Conservation (phyloP, 2,888 invertebrate genomes). For the Meghimatium bilineatum region DNA sequence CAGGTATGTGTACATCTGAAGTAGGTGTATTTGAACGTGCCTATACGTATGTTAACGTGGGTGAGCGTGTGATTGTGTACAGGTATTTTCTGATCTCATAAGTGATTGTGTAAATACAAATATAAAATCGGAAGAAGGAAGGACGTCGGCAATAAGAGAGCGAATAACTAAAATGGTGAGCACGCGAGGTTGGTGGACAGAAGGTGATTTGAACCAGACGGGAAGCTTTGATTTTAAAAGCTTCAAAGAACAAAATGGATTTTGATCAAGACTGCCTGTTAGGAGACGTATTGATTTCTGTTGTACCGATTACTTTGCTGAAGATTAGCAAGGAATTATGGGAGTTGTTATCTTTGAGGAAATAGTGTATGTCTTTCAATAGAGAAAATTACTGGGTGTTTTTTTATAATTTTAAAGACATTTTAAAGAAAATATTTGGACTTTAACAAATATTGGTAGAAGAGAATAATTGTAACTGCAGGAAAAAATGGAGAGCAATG, state of each 20-base stretch:
- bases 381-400: not conserved
- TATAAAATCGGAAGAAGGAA: too few relatives aligned
- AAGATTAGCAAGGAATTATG: constrained; percentile 26
- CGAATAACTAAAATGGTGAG: not conserved
- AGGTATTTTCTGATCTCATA: too few relatives aligned
- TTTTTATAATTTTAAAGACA: not conserved
- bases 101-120: too few relatives aligned
- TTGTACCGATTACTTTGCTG: constrained; percentile 20
- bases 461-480: not conserved
- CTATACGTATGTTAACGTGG: too few relatives aligned
- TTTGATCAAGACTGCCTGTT: constrained; percentile 28
- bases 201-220: not conserved
- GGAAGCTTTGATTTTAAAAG: constrained; percentile 39
- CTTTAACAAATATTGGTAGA: not conserved
- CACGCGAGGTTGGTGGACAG: not conserved
- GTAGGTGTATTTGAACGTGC: too few relatives aligned
- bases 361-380: not conserved
- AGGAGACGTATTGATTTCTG: constrained; percentile 35
- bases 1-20: too few relatives aligned
- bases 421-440: not conserved
- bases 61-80: not conserved
- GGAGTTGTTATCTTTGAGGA: constrained; percentile 12
- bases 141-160: not conserved
- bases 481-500: too few relatives aligned
- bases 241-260: constrained; percentile 42